Evolutionary conservation across 2,113 vertebrate species (phyloP), one percentile per base, ranked within the genome.

Genomic region (Zosterops lateralis): DNA sequence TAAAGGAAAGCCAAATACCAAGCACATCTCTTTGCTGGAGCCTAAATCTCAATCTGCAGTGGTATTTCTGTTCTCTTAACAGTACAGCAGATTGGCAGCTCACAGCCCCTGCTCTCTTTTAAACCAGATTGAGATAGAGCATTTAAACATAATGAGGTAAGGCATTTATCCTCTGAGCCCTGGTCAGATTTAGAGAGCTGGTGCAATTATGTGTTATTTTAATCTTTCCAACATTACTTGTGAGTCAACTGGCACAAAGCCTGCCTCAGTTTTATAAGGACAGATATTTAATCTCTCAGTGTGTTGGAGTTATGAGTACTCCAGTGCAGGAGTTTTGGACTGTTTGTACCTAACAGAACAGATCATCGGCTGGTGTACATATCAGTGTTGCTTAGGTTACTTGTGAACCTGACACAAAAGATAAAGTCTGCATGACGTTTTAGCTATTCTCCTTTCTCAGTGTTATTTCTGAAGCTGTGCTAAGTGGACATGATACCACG

Each of bases 151-250:
- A 86, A 92, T 94, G 83, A 95, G 87, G 66, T 74, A 84, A 82
- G 80, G 45, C 72, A 90, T 92, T 96, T 91, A 95, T 95, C 89
- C 71, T 82, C 65, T 85, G 94, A 96, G 58, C 84, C 83, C 54
- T 66, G 78, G 76, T 90, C 84, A 84, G 94, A 75, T 96, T 95
- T 87, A 97, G 90, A 91, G 85, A 93, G 54, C 90, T 81, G 32
- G 66, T 83, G 67, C 68, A 85, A 86, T 91, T 74, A 19, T 38
- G 48, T 87, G 65, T 95, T 92, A 90, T 90, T 92, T 86, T 84
- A 95, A 74, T 94, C 86, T 94, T 93, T 96, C 75, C 82, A 92
- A 87, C 87, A 76, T 78, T 76, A 68, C 68, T 94, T 62, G 36
- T 17, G 4, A 94, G 62, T 95, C 78, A 94, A 29, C 68, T 86